A percentile compares a stretch with the other conserved stretches of the same genome.
phyloP scores from a whole-genome alignment of 2,888 invertebrate species.

The Fragum whitleyi region DNA sequence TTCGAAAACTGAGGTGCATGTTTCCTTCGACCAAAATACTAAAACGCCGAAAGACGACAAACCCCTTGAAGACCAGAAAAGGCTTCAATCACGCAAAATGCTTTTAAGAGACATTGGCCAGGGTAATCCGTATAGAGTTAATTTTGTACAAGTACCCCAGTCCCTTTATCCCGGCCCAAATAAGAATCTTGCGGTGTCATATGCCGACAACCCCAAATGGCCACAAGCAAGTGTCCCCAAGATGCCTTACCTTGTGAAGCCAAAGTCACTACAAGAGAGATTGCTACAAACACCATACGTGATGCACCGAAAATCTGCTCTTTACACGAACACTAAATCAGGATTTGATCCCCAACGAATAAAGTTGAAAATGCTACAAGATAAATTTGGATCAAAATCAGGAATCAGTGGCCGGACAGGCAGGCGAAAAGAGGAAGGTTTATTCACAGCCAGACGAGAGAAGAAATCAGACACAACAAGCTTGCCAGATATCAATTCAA shows the following conservation, averaged over 20 bases:
- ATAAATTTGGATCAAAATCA: conserved; percentile 23
- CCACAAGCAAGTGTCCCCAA: conserved; percentile 47
- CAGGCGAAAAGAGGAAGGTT: conserved; percentile 22
- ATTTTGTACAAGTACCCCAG: conserved; percentile 20
- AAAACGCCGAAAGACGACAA: background rate
- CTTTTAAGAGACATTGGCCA: conserved; percentile 24
- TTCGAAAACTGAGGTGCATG: background rate
- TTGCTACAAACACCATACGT: conserved; percentile 31
- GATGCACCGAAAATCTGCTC: conserved; percentile 10
- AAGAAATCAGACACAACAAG: conserved; percentile 14
- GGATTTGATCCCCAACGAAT: conserved; percentile 22
- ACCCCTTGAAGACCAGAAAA: background rate
- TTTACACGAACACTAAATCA: conserved; percentile 29
- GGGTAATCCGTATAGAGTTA: conserved; percentile 29
- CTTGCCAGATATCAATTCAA: conserved; percentile 33
- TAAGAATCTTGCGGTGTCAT: conserved; percentile 36
- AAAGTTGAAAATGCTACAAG: conserved; percentile 36
- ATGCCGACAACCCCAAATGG: conserved; percentile 50
- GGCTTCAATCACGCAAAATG: background rate
- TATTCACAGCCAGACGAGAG: conserved; percentile 27
- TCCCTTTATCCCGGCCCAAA: conserved; percentile 52
- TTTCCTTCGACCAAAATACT: background rate
- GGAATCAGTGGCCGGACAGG: background rate
- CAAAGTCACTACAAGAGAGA: conserved; percentile 40
- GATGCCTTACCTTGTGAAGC: conserved; percentile 51